Evolutionary conservation across 1,140 invertebrate species (phyloP), one percentile per base, ranked within the genome.

Genomic region (Chionoecetes opilio): DNA sequence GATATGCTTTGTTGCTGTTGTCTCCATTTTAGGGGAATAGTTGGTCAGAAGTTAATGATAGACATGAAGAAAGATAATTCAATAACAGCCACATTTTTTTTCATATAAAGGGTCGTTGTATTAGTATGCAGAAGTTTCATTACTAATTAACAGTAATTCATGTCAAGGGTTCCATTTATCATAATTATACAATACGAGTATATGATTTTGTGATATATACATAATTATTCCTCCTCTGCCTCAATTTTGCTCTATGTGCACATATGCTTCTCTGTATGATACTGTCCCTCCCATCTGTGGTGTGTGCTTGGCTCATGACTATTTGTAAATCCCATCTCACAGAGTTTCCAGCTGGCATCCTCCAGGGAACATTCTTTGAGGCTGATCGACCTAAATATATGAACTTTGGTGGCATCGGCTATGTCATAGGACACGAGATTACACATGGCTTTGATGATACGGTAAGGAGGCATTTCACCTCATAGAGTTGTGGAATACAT

Each of bases 361-460:
- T 99, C 6, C 98, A 99, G 97, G 98, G 98, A 21, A 97, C 98
- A 32, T 99, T 99, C 97, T 99, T 99, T 97, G 98, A 98, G 85
- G 98, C 98, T 63, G 98, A 98, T 92, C 98, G 98, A 41, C 99
- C 99, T 2, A 98, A 98, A 95, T 99, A 99, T 96, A 98, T 99
- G 98, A 99, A 99, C 97, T 99, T 98, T 96, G 99, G 99, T 90
- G 98, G 98, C 14, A 99, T 99, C 96, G 99, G 99, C 8, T 99
- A 98, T 96, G 98, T 99, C 5, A 99, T 99, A 97, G 99, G 99
- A 0, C 99, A 99, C 96, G 99, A 99, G 97, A 98, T 99, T 85
- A 99, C 99, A 0, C 99, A 99, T 97, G 99, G 98, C 17, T 99
- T 99, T 97, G 99, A 99, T 97, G 98, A 99, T 97, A 98, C 98